Evolutionary conservation across 2,888 invertebrate species (phyloP), one percentile per base, ranked within the genome.

Genomic region (Geotrupes spiniger): DNA sequence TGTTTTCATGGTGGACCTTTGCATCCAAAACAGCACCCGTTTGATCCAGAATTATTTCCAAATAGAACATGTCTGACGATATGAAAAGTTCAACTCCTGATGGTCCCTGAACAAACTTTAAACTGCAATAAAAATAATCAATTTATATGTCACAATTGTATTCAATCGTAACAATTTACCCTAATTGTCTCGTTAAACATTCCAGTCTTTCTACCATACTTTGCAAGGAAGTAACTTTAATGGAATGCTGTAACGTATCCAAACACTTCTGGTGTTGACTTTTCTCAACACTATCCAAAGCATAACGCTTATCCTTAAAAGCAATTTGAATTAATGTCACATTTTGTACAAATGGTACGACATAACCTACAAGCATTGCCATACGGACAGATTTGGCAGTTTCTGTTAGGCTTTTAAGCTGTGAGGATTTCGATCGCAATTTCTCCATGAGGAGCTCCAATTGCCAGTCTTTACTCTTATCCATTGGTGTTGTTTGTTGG

Each of bases 61-160:
- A 79, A 71, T 92, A 94, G 73, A 96, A 96, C 94, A 95, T 94
- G 68, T 96, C 96, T 0, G 93, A 93, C 29, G 92, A 93, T 70
- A 96, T 93, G 68, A 93, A 93, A 52, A 92, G 79, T 65, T 88
- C 87, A 3, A 85, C 84, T 36, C 87, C 87, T 39, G 87, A 84
- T 49, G 86, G 83, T 44, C 89, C 91, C 53, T 89, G 87, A 66
- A 89, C 88, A 73, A 93, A 92, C 70, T 93, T 92, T 46, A 94
- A 77, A 28, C 89, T 89, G 72, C 38, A 70, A 72, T 52, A 49
- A 58, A 49, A 53, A 51, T n/a, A n/a, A n/a, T n/a, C 43, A 27
- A 28, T 14, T 42, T 29, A 5, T 33, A 42, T 28, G 36, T 51
- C 29, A 46, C n/a, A 28, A 29, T 14, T 27, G 31, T 28, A 26